Percentiles rank a stretch among this genome's conserved stretches.
Evolutionary conservation across 2,113 vertebrate species (phyloP).

Genomic region (Anseranas semipalmata): DNA sequence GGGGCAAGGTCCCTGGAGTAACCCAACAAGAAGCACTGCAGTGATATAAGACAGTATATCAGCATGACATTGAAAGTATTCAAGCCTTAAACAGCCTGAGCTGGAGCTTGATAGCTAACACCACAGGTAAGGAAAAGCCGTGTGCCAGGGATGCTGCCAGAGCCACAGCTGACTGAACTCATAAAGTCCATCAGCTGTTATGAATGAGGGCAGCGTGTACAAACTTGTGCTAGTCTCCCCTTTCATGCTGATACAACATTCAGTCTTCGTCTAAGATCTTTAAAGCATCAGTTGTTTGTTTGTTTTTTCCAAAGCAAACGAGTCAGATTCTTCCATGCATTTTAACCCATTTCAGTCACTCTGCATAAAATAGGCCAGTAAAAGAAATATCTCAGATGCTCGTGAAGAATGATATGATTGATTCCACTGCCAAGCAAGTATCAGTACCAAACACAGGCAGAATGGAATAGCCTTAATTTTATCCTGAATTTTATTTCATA

Average conservation of each 20-base stretch:
- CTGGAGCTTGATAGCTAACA: not conserved
- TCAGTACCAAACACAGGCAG: not conserved
- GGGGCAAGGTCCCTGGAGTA: not conserved
- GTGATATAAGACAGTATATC: accelerated
- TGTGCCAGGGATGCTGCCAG: not conserved
- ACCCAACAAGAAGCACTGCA: not conserved
- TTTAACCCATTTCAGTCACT: not conserved
- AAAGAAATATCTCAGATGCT: not conserved
- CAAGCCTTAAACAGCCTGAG: not conserved
- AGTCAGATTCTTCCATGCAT: not conserved
- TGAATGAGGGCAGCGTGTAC: not conserved
- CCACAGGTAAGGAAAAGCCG: not conserved
- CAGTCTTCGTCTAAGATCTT: not conserved
- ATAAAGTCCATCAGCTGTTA: not conserved
- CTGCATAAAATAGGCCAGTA: not conserved
- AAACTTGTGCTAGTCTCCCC: not conserved
- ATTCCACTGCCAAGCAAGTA: not conserved
- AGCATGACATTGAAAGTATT: not conserved
- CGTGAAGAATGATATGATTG: not conserved
- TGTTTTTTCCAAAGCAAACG: not conserved
- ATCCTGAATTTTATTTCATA: not conserved
- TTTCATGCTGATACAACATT: not conserved
- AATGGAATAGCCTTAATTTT: not conserved
- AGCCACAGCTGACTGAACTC: accelerated
- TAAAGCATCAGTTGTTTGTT: not conserved